phyloP scores from a whole-genome alignment of 2,113 vertebrate genomes.

The Pitta sordida region DNA sequence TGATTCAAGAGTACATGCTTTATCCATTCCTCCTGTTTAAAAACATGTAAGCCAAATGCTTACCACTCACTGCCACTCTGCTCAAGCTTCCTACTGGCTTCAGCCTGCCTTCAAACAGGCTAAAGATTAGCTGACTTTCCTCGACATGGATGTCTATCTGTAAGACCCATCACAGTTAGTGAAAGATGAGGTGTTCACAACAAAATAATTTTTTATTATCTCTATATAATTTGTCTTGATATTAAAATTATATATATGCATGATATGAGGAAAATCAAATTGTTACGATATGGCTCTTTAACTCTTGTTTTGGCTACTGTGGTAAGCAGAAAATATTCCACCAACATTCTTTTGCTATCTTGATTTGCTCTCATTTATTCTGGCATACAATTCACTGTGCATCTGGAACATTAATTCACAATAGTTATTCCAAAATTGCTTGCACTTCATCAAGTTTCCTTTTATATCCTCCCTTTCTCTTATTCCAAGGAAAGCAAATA shows the following conservation, averaged over 20 bases:
- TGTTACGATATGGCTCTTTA: background rate
- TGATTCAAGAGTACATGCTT: conserved; percentile 29
- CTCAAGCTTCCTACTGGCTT: background rate
- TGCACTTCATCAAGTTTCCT: background rate
- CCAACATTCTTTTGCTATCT: background rate
- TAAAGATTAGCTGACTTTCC: background rate
- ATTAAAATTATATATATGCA: too few relatives aligned
- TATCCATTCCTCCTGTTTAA: conserved; percentile 9
- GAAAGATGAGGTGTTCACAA: background rate
- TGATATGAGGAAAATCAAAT: background rate
- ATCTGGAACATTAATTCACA: background rate
- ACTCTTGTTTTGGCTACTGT: background rate
- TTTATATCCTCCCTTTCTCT: background rate
- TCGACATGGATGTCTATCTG: background rate
- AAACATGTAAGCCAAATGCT: conserved; percentile 1
- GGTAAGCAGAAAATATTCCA: conserved; percentile 23
- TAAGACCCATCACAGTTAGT: background rate
- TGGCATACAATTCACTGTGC: background rate
- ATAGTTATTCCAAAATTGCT: background rate
- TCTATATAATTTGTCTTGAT: too few relatives aligned
- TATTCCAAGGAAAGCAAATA: background rate
- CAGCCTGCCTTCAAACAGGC: background rate
- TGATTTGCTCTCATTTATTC: background rate
- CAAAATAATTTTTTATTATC: background rate
- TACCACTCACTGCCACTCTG: background rate